phyloP scores from a whole-genome alignment of 2,797 vertebrate species.

The Gymnocypris eckloni region DNA sequence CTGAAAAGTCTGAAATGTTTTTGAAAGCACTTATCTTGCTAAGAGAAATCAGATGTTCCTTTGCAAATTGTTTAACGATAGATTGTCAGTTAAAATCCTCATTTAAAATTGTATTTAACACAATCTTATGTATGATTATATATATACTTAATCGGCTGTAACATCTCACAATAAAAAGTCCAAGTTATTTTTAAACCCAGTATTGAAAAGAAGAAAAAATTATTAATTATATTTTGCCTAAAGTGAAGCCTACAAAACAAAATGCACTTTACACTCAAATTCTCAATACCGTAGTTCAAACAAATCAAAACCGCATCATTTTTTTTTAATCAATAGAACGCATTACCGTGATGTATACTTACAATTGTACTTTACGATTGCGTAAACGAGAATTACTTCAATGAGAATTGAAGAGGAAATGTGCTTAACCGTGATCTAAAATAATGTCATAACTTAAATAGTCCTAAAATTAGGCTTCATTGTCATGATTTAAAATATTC shows the following conservation, averaged over 20 bases:
- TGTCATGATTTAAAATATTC: background rate
- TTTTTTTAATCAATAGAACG: too few relatives aligned
- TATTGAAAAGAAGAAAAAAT: background rate
- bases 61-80: background rate
- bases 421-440: background rate
- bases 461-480: background rate
- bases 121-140: background rate
- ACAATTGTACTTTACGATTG: background rate
- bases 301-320: too few relatives aligned
- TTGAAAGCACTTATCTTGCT: constrained; percentile 10
- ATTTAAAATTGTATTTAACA: background rate
- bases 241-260: background rate
- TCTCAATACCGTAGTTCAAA: background rate
- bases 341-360: background rate
- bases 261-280: background rate
- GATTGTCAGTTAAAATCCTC: background rate
- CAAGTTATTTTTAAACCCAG: background rate
- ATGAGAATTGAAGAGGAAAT: background rate
- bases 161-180: background rate
- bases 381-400: background rate
- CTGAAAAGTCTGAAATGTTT: constrained; percentile 13
- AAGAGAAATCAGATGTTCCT: background rate
- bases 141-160: background rate
- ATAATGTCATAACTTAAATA: background rate
- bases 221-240: background rate